Percentiles rank a stretch among this genome's conserved stretches.
These are phyloP conservation scores for Plecotus auritus DNA, from an alignment of 2,113 vertebrate genomes.

Conservation along the genomic window DNA sequence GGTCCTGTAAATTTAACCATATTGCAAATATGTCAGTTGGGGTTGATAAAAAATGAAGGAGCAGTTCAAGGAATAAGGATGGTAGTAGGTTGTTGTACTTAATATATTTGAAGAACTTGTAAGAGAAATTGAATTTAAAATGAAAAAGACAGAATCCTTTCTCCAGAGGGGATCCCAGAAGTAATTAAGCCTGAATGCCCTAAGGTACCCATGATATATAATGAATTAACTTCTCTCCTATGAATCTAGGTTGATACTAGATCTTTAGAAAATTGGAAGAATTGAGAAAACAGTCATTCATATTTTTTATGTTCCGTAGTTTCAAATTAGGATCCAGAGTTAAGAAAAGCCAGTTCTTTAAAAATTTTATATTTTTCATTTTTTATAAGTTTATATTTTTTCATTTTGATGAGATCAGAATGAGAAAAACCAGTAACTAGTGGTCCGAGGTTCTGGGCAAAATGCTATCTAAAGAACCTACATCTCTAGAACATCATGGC, in stretches of 20 bases:
- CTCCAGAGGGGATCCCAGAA: background rate
- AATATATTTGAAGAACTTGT: background rate
- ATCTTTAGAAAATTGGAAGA: background rate
- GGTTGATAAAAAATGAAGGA: background rate
- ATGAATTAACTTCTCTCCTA: background rate
- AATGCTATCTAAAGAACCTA: background rate
- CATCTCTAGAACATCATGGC: background rate
- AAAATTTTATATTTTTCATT: background rate
- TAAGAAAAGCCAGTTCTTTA: background rate
- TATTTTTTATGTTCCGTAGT: background rate
- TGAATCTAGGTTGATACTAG: background rate
- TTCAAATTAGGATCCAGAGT: background rate
- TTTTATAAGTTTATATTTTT: background rate
- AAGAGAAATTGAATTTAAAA: slow-evolving; percentile 8
- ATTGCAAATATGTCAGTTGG: background rate
- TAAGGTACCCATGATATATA: background rate
- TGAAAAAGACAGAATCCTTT: background rate
- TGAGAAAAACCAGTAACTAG: background rate
- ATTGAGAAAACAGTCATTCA: background rate
- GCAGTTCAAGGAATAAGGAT: background rate
- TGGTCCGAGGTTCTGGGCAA: background rate
- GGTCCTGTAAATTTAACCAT: background rate
- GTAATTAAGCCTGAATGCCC: background rate
- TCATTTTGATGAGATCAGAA: background rate
- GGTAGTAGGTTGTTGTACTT: background rate